Evolutionary conservation across 2,888 invertebrate species (phyloP).

Genomic region (Chrysolina oricalcia): DNA sequence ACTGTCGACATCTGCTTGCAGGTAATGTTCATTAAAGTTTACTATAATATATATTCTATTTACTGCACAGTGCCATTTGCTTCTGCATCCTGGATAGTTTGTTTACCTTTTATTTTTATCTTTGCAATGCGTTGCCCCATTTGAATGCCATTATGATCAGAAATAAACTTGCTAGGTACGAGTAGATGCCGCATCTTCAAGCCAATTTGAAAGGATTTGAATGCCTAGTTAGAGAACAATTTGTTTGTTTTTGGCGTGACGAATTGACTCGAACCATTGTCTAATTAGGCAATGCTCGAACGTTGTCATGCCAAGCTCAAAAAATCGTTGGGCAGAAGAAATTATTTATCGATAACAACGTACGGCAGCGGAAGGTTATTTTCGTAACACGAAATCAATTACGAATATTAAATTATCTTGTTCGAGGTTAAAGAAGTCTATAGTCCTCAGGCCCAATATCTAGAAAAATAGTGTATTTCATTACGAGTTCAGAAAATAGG

Average conservation of each 20-base stretch:
- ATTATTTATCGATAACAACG: too few species aligned
- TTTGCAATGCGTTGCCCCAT: conserved; percentile 10
- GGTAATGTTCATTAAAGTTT: neutral
- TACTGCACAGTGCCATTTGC: conserved; percentile 15
- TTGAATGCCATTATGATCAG: conserved; percentile 16
- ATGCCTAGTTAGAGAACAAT: neutral
- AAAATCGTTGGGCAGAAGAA: too few species aligned
- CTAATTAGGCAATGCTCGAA: too few species aligned
- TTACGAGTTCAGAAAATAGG: too few species aligned
- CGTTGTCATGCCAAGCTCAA: neutral
- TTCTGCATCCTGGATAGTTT: conserved; percentile 3
- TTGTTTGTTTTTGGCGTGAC: neutral
- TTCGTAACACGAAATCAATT: neutral
- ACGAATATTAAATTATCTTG: neutral
- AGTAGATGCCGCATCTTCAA: neutral
- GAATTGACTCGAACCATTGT: neutral
- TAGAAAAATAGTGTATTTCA: too few species aligned
- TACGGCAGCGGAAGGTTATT: neutral
- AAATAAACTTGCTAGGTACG: conserved; percentile 16
- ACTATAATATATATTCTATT: conserved; percentile 10
- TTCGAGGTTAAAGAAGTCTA: neutral
- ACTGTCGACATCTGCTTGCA: conserved; percentile 2
- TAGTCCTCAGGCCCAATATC: too few species aligned
- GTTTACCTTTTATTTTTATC: conserved; percentile 12
- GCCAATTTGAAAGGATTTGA: neutral